These are phyloP conservation scores for Procambarus clarkii DNA, from an alignment of 1,140 invertebrate species.

Conservation along the genomic window DNA sequence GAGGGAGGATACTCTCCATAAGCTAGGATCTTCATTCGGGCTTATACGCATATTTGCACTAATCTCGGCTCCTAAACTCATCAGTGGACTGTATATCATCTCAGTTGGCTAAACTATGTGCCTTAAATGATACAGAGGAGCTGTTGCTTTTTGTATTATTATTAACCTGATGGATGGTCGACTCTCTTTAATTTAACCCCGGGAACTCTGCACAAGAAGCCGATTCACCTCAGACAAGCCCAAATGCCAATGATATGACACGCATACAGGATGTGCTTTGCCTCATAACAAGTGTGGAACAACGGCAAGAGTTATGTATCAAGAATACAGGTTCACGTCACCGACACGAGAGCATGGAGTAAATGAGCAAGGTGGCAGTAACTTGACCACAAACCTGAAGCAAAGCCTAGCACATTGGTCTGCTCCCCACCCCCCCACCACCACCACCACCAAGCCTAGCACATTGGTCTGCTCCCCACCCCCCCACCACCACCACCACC, in stretches of 20 bases:
- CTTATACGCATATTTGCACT: not conserved
- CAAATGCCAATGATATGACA: slow-evolving; percentile 1
- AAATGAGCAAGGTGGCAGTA: not conserved
- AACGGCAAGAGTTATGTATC: not conserved
- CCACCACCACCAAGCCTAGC: not conserved
- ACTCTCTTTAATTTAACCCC: not conserved
- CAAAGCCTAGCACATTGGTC: not conserved
- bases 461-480: not conserved
- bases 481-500: not conserved
- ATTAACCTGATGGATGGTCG: not conserved
- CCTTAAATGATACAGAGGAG: not conserved
- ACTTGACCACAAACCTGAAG: not conserved
- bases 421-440: too few species aligned
- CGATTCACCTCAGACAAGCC: slow-evolving; percentile 11
- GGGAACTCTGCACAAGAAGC: not conserved
- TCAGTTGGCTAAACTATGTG: not conserved
- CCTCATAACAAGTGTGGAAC: not conserved
- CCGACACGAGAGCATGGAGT: not conserved
- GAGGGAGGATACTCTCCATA: not conserved
- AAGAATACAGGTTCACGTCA: not conserved
- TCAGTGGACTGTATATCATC: not conserved
- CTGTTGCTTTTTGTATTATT: too few species aligned
- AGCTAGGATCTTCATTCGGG: not conserved
- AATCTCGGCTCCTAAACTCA: not conserved
- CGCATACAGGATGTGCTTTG: not conserved